phyloP scores from a whole-genome alignment of 2,113 vertebrate species.

The Dunckerocampus dactyliophorus region DNA sequence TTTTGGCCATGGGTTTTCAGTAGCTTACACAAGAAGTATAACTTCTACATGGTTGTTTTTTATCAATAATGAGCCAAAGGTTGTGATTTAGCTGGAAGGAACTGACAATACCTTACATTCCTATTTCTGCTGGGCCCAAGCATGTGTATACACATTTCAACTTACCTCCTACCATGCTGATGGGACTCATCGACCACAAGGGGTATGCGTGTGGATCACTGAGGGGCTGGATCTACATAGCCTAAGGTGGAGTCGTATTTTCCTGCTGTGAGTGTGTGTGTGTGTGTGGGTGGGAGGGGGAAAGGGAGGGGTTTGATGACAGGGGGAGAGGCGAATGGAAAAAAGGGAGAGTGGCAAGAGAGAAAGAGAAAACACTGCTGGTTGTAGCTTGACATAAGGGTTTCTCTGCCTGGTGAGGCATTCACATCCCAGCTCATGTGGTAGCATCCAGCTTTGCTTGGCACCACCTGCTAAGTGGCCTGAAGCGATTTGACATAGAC shows the following conservation, averaged over 20 bases:
- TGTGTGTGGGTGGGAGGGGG: constrained; percentile 29
- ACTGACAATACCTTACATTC: constrained; percentile 58
- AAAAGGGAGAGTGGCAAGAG: constrained; percentile 33
- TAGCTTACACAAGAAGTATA: too few relatives aligned
- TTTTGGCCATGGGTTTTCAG: too few relatives aligned
- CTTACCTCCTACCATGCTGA: constrained; percentile 44
- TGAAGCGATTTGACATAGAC: constrained; percentile 26
- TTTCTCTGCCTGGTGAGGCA: constrained; percentile 66
- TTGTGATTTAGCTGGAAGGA: not conserved
- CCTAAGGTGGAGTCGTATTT: constrained; percentile 28
- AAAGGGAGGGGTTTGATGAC: constrained; percentile 45
- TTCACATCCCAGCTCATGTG: constrained; percentile 64
- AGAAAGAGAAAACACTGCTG: constrained; percentile 48
- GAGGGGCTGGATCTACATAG: constrained; percentile 26
- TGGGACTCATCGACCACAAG: constrained; percentile 19
- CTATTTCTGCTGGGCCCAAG: constrained; percentile 58
- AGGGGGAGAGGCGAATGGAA: constrained; percentile 49
- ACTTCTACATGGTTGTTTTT: not conserved
- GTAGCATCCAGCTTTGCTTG: constrained; percentile 51
- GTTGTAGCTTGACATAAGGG: constrained; percentile 61
- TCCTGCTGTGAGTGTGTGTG: not conserved
- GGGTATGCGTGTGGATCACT: constrained; percentile 36
- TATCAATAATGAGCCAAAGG: constrained; percentile 1
- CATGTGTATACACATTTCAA: constrained; percentile 54
- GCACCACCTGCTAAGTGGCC: constrained; percentile 45